Evolutionary conservation across 2,888 invertebrate genomes (phyloP), one percentile per base, ranked within the genome.

Genomic region (Venusia cambrica): DNA sequence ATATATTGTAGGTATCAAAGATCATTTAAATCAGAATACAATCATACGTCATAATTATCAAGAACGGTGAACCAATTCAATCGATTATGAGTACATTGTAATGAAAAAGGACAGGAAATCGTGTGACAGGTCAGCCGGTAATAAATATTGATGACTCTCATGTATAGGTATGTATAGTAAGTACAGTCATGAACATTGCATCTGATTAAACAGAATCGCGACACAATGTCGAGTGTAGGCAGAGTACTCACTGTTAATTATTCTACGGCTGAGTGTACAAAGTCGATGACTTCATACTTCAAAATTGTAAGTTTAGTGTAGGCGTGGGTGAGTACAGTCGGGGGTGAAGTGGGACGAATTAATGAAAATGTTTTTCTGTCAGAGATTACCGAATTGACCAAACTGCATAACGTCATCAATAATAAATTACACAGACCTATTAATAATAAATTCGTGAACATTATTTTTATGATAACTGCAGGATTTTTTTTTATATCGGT

Each of bases 281-380:
- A 10, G 22, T 35, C 32, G 39, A 39, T 42, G 45, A 45, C 33
- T 45, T 45, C 45, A 38, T 38, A 30, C 32, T 13, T 31, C 17
- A 17, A 36, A 39, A 31, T 27, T 30, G 22, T 22, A 27, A 27
- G 19, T 20, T 30, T 14, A 21, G 17, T 25, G 33, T 30, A 24
- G 30, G 35, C 21, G 39, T 31, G n/a, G 5, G 13, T 39, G 13
- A 15, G 26, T 35, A 40, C 30, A 7, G 31, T 18, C 7, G 16
- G 4, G 13, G 8, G 5, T 11, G 18, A 29, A 30, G 11, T 25
- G 35, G 24, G 29, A 29, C 10, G 24, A 18, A n/a, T 1, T 15
- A 10, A n/a, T 17, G 12, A 7, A 26, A 32, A 25, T 25, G 7
- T 22, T 13, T 15, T 8, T 14, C 15, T 8, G n/a, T n/a, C n/a